These are phyloP conservation scores for Volucella zonaria DNA, from an alignment of 2,888 invertebrate genomes.

Conservation along the genomic window DNA sequence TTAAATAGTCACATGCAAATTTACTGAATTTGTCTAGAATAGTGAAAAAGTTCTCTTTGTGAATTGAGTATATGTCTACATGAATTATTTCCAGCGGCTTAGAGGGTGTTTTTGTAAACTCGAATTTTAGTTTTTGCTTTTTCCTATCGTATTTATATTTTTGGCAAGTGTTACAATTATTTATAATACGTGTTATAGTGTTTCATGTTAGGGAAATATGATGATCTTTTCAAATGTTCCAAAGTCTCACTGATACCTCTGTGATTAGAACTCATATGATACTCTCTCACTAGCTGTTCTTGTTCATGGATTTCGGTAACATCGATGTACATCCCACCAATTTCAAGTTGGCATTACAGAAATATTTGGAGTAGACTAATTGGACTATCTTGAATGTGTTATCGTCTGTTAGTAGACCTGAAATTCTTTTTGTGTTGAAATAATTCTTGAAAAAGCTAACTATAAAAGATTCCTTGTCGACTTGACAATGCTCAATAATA, in stretches of 20 bases:
- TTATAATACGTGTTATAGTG: constrained; percentile 25
- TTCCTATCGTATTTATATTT: constrained; percentile 58
- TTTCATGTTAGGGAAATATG: constrained; percentile 54
- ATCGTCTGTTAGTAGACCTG: constrained; percentile 21
- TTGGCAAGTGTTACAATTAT: constrained; percentile 47
- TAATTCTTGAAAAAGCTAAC: neutral
- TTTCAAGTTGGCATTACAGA: constrained; percentile 29
- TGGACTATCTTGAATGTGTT: constrained; percentile 39
- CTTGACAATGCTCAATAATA: neutral
- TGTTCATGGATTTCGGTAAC: constrained; percentile 4
- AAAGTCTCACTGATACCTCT: constrained; percentile 29
- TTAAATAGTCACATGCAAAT: constrained; percentile 52
- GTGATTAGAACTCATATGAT: constrained; percentile 34
- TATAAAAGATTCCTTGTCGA: neutral
- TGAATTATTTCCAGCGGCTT: constrained; percentile 61
- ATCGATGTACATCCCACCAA: constrained; percentile 22
- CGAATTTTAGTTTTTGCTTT: constrained; percentile 2
- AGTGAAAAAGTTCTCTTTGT: constrained; percentile 30
- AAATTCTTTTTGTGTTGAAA: constrained; percentile 29
- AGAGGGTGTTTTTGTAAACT: constrained; percentile 53
- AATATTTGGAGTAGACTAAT: constrained; percentile 31
- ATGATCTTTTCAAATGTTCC: neutral
- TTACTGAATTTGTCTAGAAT: constrained; percentile 69
- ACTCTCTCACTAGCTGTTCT: constrained; percentile 20
- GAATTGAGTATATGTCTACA: constrained; percentile 64